Percentiles rank a stretch among this genome's conserved stretches.
These are phyloP conservation scores for Limnodromus scolopaceus DNA, from an alignment of 2,797 vertebrate species.

Conservation along the genomic window DNA sequence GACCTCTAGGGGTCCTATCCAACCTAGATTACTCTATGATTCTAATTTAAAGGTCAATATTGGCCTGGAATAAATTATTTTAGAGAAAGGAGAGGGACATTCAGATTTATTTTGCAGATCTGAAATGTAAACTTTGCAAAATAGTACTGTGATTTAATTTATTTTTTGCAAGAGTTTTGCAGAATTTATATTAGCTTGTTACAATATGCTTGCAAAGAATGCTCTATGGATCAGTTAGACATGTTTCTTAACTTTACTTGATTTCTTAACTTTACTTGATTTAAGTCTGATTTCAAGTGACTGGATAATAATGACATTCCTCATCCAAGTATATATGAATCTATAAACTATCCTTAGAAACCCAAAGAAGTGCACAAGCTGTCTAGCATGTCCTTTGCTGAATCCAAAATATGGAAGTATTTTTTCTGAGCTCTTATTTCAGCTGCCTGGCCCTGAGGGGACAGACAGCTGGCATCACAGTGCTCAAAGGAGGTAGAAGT, in stretches of 20 bases:
- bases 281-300: neutral
- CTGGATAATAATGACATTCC: neutral
- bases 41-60: constrained; percentile 6
- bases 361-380: neutral
- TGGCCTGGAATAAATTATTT: neutral
- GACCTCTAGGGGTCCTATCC: neutral
- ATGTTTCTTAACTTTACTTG: neutral
- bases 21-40: neutral
- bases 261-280: neutral
- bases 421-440: neutral
- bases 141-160: neutral
- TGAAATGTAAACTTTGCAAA: neutral
- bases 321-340: neutral
- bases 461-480: neutral
- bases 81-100: neutral
- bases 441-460: neutral
- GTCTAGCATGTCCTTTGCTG: neutral
- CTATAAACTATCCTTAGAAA: neutral
- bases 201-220: neutral
- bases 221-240: neutral
- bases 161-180: neutral
- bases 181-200: neutral
- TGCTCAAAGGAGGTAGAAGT: neutral
- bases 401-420: neutral
- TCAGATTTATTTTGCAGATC: neutral